Base-by-base conservation (phyloP, 2,113 vertebrate species). In the Lampris megalopsis region DNA sequence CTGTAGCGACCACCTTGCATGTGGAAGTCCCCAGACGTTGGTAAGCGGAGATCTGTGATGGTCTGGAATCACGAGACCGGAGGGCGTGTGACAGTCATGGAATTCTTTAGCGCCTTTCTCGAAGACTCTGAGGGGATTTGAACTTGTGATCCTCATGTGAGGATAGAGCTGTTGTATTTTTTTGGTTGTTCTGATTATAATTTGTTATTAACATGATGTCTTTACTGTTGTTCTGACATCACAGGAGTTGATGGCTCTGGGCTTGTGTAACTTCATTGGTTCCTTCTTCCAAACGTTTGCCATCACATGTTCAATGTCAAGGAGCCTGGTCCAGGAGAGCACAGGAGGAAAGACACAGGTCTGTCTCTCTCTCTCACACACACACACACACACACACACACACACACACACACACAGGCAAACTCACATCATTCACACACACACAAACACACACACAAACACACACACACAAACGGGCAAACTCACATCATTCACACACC, bases 261-360 rank as follows among this genome's bases (percentile, higher is more conserved):
- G 98, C 0, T 84, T 98, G 73, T 98, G 97, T 85, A 99, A 99
- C 90, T 97, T 95, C 61, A 80, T 95, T 53, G 95, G 97, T 80
- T 99, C 97, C 0, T 98, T 97, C 89, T 99, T 99, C 91, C 96
- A 97, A 85, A 98, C 96, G 5, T 97, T 99, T 67, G 83, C 94
- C 5, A 59, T 99, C 78, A 97, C 97, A 0, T 96, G 95, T 52
- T 98, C 98, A 40, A 97, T 99, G 96, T 99, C 98, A 3, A 96
- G 97, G 75, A 99, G 97, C 66, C 94, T 99, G 73, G 97, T 99
- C 53, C 98, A 99, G 92, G 98, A 99, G 83, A 97, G 98, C 90
- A 98, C 97, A 0, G 97, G 98, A 48, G 97, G 98, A 24, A 97
- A 95, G 72, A 98, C 97, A 2, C 96, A 99, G 96, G 98, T 99